phyloP scores from a whole-genome alignment of 2,797 vertebrate genomes.

The Lithobates pipiens region DNA sequence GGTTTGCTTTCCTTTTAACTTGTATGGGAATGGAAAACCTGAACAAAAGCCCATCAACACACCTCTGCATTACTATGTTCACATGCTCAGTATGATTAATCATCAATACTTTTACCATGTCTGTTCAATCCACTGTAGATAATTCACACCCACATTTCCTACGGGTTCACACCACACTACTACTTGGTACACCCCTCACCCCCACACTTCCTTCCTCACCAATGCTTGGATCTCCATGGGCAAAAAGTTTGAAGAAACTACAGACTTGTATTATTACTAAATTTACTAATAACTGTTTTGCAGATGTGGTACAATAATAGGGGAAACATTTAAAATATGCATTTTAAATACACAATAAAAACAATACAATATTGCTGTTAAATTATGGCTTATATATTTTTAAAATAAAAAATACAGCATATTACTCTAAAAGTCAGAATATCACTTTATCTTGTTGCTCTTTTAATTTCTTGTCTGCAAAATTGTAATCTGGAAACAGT shows the following conservation, averaged over 20 bases:
- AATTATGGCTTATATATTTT: conserved; percentile 45
- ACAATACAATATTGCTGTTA: conserved; percentile 6
- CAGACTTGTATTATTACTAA: no score
- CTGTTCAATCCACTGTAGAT: no score
- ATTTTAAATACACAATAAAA: conserved; percentile 35
- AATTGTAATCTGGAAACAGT: conserved; percentile 29
- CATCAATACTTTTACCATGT: background rate
- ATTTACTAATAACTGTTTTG: background rate
- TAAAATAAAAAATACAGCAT: conserved; percentile 41
- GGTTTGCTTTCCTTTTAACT: no score
- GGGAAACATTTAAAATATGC: conserved; percentile 9
- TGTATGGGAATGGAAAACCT: no score
- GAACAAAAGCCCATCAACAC: no score
- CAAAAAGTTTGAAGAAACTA: no score
- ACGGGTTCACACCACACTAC: no score
- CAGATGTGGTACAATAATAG: conserved; percentile 8
- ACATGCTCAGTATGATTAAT: background rate
- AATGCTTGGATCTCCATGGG: no score
- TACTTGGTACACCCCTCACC: no score
- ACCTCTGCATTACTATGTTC: background rate
- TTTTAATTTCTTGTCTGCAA: conserved; percentile 15
- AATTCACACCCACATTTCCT: no score
- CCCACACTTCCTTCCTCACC: no score
- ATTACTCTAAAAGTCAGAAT: conserved; percentile 33
- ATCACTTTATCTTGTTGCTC: conserved; percentile 31